These are phyloP conservation scores for Adineta ricciae DNA, from an alignment of 2,888 invertebrate genomes.

Conservation along the genomic window DNA sequence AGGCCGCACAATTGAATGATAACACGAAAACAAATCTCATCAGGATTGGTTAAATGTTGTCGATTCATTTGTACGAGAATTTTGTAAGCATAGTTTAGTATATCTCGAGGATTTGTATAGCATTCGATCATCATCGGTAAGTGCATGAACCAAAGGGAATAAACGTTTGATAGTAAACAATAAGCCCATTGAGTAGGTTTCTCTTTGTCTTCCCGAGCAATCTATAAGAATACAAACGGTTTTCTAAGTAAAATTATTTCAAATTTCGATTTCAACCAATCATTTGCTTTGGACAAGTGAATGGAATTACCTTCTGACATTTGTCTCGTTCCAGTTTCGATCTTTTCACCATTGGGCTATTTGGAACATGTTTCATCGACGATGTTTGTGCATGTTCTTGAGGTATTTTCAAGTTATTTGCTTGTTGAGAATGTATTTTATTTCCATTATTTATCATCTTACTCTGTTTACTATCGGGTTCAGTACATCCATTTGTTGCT, in stretches of 20 bases:
- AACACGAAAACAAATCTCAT: slow-evolving; percentile 93
- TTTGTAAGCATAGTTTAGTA: slow-evolving; percentile 61
- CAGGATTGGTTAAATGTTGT: slow-evolving; percentile 68
- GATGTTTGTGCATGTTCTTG: neutral
- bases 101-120: slow-evolving; percentile 10
- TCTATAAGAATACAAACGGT: neutral
- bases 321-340: slow-evolving; percentile 89
- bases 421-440: neutral
- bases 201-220: neutral
- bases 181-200: slow-evolving; percentile 59
- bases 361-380: neutral
- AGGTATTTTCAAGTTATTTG: neutral
- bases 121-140: slow-evolving; percentile 68
- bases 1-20: slow-evolving; percentile 96
- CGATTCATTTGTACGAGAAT: slow-evolving; percentile 76
- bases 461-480: neutral
- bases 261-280: too few species aligned
- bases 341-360: slow-evolving; percentile 76
- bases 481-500: neutral
- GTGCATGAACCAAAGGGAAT: slow-evolving; percentile 83
- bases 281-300: too few species aligned
- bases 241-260: too few species aligned
- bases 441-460: neutral
- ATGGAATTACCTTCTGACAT: slow-evolving; percentile 62
- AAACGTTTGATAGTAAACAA: slow-evolving; percentile 52